Evolutionary conservation across 2,113 vertebrate species (phyloP), one percentile per base, ranked within the genome.

Genomic region (Vanacampus margaritifer): DNA sequence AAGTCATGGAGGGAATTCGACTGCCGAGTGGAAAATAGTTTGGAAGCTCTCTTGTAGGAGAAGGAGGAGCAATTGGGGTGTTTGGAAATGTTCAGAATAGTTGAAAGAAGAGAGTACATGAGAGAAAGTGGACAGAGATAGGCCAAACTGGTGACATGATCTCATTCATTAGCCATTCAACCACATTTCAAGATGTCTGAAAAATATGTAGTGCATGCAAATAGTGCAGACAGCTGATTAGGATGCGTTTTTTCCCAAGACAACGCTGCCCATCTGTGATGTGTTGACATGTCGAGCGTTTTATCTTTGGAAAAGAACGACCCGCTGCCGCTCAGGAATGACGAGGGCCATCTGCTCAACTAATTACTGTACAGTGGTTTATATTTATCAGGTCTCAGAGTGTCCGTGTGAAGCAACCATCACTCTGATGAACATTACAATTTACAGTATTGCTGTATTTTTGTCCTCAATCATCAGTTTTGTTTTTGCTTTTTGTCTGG

Each of bases 81-180:
- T 69, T 59, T 67, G 37, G 63, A 76, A 76, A 56, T 39, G 46
- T 41, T 65, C 43, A 43, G 63, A 65, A 37, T 66, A 50, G 3
- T 1, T 10, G 23, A 2, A n/a, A 14, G 50, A 11, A 59, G 26
- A 70, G 73, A 74, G 59, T n/a, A n/a, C n/a, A 77, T 72, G 26
- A 85, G 41, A 36, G 69, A 21, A 62, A 58, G 75, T 23, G 26
- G 59, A 19, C 8, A 53, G 61, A 45, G 41, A 69, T 46, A 53
- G 43, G 24, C 57, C 78, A 51, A 69, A 64, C 43, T 71, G 78
- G 79, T 86, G 84, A 86, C 74, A 76, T 83, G 68, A 83, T 64
- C 81, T 86, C 84, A 73, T 82, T 62, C 80, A 64, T 63, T 70
- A 69, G 70, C 67, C 45, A 65, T 67, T 71, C 75, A 63, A 19